These are phyloP conservation scores for Dufourea novaeangliae DNA, from an alignment of 1,140 invertebrate species.

Conservation along the genomic window DNA sequence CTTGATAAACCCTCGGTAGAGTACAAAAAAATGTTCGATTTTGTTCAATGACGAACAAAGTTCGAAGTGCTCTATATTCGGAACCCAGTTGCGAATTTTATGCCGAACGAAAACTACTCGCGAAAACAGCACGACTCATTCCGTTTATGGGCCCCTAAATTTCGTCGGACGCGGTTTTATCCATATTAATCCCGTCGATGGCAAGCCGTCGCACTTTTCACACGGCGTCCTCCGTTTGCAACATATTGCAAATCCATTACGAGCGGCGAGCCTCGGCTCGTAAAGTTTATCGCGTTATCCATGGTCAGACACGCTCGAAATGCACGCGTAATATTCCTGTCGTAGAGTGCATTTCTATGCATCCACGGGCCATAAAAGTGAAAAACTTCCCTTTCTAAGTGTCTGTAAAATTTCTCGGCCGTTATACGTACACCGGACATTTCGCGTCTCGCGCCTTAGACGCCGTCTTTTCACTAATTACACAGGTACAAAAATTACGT, in stretches of 20 bases:
- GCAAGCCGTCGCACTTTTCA: constrained; percentile 54
- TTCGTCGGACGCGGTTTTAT: constrained; percentile 50
- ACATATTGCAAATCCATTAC: constrained; percentile 70
- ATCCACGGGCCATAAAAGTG: constrained; percentile 59
- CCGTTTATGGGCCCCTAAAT: constrained; percentile 36
- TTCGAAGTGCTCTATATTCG: no score
- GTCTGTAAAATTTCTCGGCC: constrained; percentile 40
- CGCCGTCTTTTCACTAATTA: background rate
- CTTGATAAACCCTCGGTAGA: no score
- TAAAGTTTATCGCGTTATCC: constrained; percentile 69
- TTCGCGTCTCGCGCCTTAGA: background rate
- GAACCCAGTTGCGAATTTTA: background rate
- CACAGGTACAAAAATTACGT: background rate
- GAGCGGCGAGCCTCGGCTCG: constrained; percentile 57
- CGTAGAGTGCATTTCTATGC: constrained; percentile 63
- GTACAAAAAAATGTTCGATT: no score
- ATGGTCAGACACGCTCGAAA: constrained; percentile 62
- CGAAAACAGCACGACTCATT: constrained; percentile 13
- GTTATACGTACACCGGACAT: background rate
- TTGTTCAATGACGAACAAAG: background rate
- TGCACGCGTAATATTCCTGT: constrained; percentile 55
- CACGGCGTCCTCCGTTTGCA: constrained; percentile 45
- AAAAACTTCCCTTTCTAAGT: constrained; percentile 57
- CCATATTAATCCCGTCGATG: constrained; percentile 60
- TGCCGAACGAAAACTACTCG: background rate